Evolutionary conservation across 2,888 invertebrate genomes (phyloP).

Genomic region (Caenorhabditis uteleia): DNA sequence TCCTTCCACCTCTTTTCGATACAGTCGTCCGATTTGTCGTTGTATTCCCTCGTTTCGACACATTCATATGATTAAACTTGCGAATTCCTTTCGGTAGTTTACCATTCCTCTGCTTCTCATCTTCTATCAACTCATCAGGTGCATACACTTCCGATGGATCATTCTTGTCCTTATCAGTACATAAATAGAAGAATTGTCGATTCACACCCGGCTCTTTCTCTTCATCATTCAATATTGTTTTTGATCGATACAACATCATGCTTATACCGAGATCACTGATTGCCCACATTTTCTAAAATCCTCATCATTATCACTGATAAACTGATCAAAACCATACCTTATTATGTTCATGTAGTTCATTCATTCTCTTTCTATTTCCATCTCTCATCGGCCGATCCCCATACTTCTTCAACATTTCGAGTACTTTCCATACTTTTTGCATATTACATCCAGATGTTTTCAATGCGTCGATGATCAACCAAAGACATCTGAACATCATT

Average conservation of each 20-base stretch:
- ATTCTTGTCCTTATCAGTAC: constrained; percentile 3
- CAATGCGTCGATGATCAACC: constrained; percentile 32
- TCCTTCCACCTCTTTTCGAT: background rate
- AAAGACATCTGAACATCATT: constrained; percentile 27
- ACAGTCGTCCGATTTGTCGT: background rate
- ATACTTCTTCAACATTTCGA: constrained; percentile 31
- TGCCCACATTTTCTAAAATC: constrained; percentile 51
- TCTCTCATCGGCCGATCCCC: constrained; percentile 11
- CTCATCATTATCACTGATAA: no score
- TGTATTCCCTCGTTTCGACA: constrained; percentile 5
- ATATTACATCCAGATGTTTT: constrained; percentile 16
- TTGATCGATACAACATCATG: constrained; percentile 47
- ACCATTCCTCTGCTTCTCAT: constrained; percentile 40
- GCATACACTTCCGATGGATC: constrained; percentile 32
- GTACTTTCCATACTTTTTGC: constrained; percentile 27
- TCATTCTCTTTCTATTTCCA: background rate
- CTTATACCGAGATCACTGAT: constrained; percentile 39
- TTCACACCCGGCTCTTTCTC: constrained; percentile 8
- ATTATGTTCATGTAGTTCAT: constrained; percentile 9
- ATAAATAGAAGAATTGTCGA: constrained; percentile 24
- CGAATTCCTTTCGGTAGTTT: constrained; percentile 10
- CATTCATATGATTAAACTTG: constrained; percentile 6
- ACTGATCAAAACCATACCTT: constrained; percentile 7
- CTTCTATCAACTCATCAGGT: constrained; percentile 37
- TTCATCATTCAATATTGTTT: constrained; percentile 24